Percentiles rank a stretch among this genome's conserved stretches.
These are phyloP conservation scores for Illadopsis cleaveri DNA, from an alignment of 2,113 vertebrate species.

Conservation along the genomic window DNA sequence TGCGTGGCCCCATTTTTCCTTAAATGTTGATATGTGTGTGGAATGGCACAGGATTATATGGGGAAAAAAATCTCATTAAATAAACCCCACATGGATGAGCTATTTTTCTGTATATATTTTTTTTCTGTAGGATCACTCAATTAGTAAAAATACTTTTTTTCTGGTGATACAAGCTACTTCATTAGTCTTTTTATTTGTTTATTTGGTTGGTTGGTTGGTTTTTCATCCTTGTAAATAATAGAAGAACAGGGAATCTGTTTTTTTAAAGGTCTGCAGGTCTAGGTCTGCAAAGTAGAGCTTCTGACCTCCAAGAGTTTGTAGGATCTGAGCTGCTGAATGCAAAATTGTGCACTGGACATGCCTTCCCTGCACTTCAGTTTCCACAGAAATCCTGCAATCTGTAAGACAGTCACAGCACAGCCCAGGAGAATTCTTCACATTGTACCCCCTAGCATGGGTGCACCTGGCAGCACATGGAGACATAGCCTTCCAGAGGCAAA, in stretches of 20 bases:
- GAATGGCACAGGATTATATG: neutral
- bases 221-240: neutral
- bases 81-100: rapidly evolving
- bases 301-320: neutral
- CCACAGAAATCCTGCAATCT: neutral
- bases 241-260: neutral
- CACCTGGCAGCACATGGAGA: neutral
- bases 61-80: neutral
- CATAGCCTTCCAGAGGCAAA: neutral
- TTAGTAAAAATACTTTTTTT: neutral
- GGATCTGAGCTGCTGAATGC: neutral
- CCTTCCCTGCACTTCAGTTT: neutral
- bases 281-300: neutral
- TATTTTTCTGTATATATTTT: neutral
- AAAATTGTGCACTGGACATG: rapidly evolving
- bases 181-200: neutral
- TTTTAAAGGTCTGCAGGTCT: neutral
- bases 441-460: neutral
- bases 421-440: rapidly evolving
- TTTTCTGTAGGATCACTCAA: neutral
- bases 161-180: neutral
- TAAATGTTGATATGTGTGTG: neutral
- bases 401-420: rapidly evolving
- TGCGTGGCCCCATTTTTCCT: neutral
- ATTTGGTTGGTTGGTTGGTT: neutral